Evolutionary conservation across 2,113 vertebrate species (phyloP).

Genomic region (Cygnus buccinator): DNA sequence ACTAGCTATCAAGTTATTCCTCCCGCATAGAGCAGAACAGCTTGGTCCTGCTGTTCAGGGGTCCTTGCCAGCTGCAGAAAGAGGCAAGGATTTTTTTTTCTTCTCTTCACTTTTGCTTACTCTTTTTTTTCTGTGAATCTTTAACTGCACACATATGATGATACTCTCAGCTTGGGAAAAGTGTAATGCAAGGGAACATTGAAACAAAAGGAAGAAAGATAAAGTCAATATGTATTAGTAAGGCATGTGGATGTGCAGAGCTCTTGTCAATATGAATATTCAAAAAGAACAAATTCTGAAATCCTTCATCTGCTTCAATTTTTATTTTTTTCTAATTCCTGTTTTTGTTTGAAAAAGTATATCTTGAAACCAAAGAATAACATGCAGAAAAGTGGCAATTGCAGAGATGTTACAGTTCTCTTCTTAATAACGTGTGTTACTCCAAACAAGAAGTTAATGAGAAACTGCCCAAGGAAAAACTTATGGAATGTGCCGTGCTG

Average conservation of each 20-base stretch:
- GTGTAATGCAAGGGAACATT: not conserved
- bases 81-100: not conserved
- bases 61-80: slow-evolving; percentile 46
- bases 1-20: slow-evolving; percentile 35
- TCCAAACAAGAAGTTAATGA: not conserved
- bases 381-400: not conserved
- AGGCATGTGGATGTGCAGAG: not conserved
- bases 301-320: not conserved
- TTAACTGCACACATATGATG: not conserved
- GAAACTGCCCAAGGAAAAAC: not conserved
- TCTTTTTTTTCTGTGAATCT: not conserved
- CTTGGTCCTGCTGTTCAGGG: slow-evolving; percentile 60
- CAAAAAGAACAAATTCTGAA: not conserved
- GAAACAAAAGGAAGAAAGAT: not conserved
- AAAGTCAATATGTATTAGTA: rapidly evolving
- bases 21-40: slow-evolving; percentile 54
- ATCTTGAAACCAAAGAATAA: not conserved
- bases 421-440: not conserved
- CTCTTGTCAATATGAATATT: not conserved
- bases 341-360: not conserved
- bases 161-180: not conserved
- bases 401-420: not conserved
- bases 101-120: not conserved
- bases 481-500: not conserved
- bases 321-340: not conserved